A percentile compares a stretch with the other conserved stretches of the same genome.
phyloP scores from a whole-genome alignment of 2,888 invertebrate species.

The Orthosia cruda region DNA sequence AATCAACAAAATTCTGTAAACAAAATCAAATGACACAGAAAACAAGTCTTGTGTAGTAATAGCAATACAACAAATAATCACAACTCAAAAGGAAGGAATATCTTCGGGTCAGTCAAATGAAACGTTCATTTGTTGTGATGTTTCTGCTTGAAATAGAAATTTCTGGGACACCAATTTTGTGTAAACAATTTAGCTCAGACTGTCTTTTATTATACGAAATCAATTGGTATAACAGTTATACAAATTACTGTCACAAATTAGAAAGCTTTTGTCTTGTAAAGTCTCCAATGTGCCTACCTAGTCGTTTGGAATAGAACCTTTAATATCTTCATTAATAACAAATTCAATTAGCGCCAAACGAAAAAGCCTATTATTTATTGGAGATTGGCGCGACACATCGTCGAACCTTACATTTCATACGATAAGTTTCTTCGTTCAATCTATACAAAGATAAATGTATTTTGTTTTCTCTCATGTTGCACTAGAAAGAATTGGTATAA shows the following conservation, averaged over 20 bases:
- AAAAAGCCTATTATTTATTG: conserved; percentile 16
- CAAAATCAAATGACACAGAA: neutral
- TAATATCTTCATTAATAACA: conserved; percentile 1
- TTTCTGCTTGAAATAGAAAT: conserved; percentile 27
- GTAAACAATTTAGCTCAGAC: conserved; percentile 4
- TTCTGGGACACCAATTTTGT: conserved; percentile 36
- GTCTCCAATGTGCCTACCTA: neutral
- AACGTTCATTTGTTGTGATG: neutral
- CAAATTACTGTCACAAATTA: conserved; percentile 17
- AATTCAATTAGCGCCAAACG: conserved; percentile 26
- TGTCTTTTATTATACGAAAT: conserved; percentile 1
- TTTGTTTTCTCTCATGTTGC: neutral
- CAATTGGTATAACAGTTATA: conserved; percentile 1
- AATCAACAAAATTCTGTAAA: conserved; percentile 2
- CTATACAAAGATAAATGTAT: neutral
- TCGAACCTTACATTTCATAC: neutral
- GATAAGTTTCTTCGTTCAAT: neutral
- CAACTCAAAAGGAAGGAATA: conserved; percentile 15
- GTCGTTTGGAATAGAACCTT: neutral
- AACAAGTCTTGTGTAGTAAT: neutral
- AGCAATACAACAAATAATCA: conserved; percentile 8
- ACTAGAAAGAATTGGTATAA: conserved; percentile 1
- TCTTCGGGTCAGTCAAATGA: conserved; percentile 25
- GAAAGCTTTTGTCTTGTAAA: neutral
- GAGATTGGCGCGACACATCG: neutral